Evolutionary conservation across 2,113 vertebrate species (phyloP).

Genomic region (Eudyptes chrysolophus): DNA sequence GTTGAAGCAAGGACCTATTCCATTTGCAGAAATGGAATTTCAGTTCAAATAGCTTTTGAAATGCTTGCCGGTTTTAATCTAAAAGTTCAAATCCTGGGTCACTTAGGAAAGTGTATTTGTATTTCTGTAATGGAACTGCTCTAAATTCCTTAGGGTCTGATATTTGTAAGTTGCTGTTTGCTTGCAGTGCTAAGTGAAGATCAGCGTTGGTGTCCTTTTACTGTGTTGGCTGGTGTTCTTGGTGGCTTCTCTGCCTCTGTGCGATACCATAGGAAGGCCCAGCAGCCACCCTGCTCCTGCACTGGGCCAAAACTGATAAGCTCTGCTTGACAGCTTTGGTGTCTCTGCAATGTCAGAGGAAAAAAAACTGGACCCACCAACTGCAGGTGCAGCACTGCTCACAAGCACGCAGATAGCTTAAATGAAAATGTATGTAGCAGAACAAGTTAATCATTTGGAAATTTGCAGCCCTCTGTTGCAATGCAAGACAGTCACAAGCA

Average conservation of each 20-base stretch:
- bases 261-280: background rate
- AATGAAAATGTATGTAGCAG: background rate
- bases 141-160: background rate
- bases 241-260: background rate
- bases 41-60: background rate
- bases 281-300: background rate
- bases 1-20: background rate
- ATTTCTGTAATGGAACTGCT: background rate
- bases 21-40: background rate
- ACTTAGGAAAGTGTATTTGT: background rate
- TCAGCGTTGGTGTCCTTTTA: background rate
- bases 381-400: background rate
- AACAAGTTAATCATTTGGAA: background rate
- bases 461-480: background rate
- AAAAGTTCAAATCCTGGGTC: background rate
- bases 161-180: background rate
- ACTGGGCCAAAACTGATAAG: background rate
- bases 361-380: background rate
- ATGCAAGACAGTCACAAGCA: background rate
- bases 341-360: background rate
- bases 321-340: background rate
- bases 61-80: background rate
- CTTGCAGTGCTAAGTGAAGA: background rate
- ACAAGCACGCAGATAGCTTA: accelerated
- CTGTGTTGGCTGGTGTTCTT: background rate